Evolutionary conservation across 2,888 invertebrate genomes (phyloP), one percentile per base, ranked within the genome.

Genomic region (Megaustenia siamemsis): DNA sequence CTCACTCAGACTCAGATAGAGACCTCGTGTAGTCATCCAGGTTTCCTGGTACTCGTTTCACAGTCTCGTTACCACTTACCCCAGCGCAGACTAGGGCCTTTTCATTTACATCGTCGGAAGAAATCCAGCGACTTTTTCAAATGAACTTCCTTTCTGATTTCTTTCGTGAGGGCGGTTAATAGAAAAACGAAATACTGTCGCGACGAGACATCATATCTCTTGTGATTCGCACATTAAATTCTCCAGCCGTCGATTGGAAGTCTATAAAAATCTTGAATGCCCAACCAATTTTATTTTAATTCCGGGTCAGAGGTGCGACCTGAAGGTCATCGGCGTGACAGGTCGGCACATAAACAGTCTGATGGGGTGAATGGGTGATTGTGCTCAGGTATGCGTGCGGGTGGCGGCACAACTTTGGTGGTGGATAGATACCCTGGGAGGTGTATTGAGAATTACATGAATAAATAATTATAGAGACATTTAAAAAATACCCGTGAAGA

Each of bases 251-350:
- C 63, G 28, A 78, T 78, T 63, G 43, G 66, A 78, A 78, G 78
- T 78, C 78, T 43, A 78, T 78, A 78, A 78, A n/a, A 78, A 78
- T 78, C 78, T 60, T 78, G 45, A 63, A 66, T 66, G 63, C 66
- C 32, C 21, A 18, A 28, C 66, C 40, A 28, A 43, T 53, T 77
- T 78, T 60, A 66, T 78, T 78, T 78, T 78, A 78, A 53, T 78
- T 78, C 63, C 32, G 66, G 43, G 63, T 45, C 78, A 63, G 21
- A 78, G 78, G 78, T 66, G 78, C 40, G 78, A 78, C 28, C 43
- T n/a, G 66, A 78, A 78, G 78, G 78, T 78, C 78, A 78, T 43
- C 40, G 21, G 66, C 43, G 28, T 66, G 43, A 21, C 63, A 43
- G 78, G 63, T 45, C 32, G 43, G 40, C 43, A 18, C 15, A 63